Evolutionary conservation across 2,797 vertebrate genomes (phyloP), one percentile per base, ranked within the genome.

Genomic region (Falco novaeseelandiae): DNA sequence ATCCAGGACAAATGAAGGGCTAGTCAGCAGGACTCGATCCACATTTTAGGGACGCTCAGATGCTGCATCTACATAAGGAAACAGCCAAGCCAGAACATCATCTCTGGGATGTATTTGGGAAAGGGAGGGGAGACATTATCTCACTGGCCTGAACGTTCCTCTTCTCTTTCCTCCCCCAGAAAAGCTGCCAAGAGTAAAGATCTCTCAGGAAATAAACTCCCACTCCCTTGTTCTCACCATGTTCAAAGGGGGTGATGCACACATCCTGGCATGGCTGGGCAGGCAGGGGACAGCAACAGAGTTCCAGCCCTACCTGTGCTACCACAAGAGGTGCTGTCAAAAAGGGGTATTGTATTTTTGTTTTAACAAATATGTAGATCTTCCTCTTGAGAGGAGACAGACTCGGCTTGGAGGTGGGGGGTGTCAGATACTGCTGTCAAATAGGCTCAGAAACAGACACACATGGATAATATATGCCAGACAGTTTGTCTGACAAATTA

Each of bases 401-500:
- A 73, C 87, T 93, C 87, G 93, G 74, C 87, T 87, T 67, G 92
- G 89, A 83, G 96, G 89, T 93, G 95, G 96, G 25, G 93, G 81
- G 69, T 96, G 96, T 94, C 95, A 97, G 61, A 87, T 96, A 91
- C 84, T 87, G 82, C 94, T 96, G 92, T 94, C 96, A 97, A 89
- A 96, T 85, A 96, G 94, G 76, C 94, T 96, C 46, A 94, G 95
- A 86, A 96, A 85, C 83, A 85, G 89, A 92, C 67, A 90, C 63
- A 82, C 51, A 40, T 32, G 54, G 86, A 89, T 94, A 95, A 95
- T 94, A 81, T 58, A 96, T 83, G 84, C 92, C 90, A 94, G 95
- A 94, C 96, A 96, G 54, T 88, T 97, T 95, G 95, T 74, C 92
- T 97, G 93, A 96, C 94, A 96, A 93, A 96, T 93, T 91, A 96